Percentiles rank a stretch among this genome's conserved stretches.
Conservation (phyloP, 2,113 vertebrate species). For the Ranitomeya variabilis region DNA sequence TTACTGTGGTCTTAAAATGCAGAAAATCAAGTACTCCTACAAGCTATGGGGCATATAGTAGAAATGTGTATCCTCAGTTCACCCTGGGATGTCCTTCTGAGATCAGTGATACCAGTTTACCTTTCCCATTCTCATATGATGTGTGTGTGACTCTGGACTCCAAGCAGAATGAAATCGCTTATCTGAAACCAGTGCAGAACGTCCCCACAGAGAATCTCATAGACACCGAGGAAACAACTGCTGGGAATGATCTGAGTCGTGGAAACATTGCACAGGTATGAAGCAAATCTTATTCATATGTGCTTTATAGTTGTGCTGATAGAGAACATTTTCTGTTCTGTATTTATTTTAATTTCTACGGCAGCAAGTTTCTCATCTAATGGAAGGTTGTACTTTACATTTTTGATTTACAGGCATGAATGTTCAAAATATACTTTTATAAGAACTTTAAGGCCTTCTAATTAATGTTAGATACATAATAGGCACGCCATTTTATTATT, state of each 20-base stretch:
- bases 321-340: too few species aligned
- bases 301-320: too few species aligned
- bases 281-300: neutral
- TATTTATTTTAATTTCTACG: too few species aligned
- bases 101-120: constrained; percentile 5
- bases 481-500: too few species aligned
- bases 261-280: neutral
- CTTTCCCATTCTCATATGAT: constrained; percentile 2
- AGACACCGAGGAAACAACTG: neutral
- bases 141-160: constrained; percentile 1
- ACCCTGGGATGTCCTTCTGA: neutral
- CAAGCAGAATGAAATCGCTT: neutral
- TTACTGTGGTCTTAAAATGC: neutral
- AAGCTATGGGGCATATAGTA: neutral
- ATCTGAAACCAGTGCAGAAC: neutral
- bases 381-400: too few species aligned
- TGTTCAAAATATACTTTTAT: too few species aligned
- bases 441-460: too few species aligned
- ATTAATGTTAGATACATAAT: too few species aligned
- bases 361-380: too few species aligned
- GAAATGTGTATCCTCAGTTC: neutral
- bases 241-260: neutral
- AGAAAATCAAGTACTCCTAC: neutral
- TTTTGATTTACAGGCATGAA: too few species aligned
- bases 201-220: neutral